phyloP scores from a whole-genome alignment of 2,113 vertebrate genomes.

The Pterocles gutturalis region DNA sequence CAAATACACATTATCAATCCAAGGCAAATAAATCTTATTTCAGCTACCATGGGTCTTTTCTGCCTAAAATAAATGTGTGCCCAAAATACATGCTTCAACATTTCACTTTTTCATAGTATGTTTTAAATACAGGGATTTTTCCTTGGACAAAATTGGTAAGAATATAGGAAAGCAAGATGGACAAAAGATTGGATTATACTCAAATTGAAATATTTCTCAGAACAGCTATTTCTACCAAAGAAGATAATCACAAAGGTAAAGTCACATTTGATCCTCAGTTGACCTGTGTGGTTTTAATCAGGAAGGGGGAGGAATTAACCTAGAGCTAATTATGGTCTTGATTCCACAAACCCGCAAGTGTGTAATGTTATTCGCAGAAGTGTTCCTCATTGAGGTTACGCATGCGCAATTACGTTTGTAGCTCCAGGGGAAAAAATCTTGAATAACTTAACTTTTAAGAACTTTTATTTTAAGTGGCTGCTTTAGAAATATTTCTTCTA shows the following conservation, averaged over 20 bases:
- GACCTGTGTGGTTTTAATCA: slow-evolving; percentile 43
- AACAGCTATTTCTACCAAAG: slow-evolving; percentile 1
- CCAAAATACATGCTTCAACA: background rate
- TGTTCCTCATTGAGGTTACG: slow-evolving; percentile 27
- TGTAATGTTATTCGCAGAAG: background rate
- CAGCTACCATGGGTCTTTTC: accelerated
- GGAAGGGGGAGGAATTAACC: background rate
- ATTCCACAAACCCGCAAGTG: slow-evolving; percentile 21
- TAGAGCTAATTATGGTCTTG: slow-evolving; percentile 22
- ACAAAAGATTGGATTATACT: background rate
- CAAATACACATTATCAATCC: background rate
- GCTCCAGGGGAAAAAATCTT: slow-evolving; percentile 26
- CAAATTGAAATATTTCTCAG: background rate
- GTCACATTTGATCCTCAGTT: slow-evolving; percentile 47
- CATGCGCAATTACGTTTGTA: slow-evolving; percentile 31
- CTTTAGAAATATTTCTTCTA: background rate
- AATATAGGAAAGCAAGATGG: background rate
- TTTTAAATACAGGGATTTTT: background rate
- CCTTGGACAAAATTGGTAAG: background rate
- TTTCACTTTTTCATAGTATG: background rate
- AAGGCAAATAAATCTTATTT: background rate
- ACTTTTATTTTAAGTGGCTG: background rate
- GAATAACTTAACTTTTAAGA: slow-evolving; percentile 8
- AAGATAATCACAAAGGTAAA: slow-evolving; percentile 22
- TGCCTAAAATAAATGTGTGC: background rate